These are phyloP conservation scores for Dyspetes luteomarginatus DNA, from an alignment of 2,888 invertebrate genomes.

Conservation along the genomic window DNA sequence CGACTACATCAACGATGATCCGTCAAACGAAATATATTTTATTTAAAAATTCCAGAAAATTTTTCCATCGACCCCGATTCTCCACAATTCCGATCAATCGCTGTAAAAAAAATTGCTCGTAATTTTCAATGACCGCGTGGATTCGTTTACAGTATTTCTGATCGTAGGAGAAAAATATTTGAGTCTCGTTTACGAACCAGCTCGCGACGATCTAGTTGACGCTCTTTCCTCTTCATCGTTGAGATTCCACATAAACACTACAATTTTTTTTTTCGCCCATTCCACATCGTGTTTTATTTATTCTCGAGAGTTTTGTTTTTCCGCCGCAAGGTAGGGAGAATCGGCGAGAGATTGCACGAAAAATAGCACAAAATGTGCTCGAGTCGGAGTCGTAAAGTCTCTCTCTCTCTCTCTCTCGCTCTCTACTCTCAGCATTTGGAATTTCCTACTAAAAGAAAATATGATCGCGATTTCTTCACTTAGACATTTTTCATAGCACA, in stretches of 20 bases:
- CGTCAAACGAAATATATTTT: too few relatives aligned
- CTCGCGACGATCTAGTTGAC: neutral
- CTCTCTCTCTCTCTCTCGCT: too few relatives aligned
- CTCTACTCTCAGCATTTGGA: slow-evolving; percentile 41
- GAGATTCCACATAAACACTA: slow-evolving; percentile 8
- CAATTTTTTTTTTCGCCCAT: slow-evolving; percentile 1
- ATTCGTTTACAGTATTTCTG: too few relatives aligned
- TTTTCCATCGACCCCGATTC: too few relatives aligned
- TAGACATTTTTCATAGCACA: slow-evolving; percentile 17
- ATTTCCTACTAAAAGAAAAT: slow-evolving; percentile 28
- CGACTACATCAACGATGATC: too few relatives aligned
- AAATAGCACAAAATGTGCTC: slow-evolving; percentile 5
- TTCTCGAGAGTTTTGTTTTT: neutral
- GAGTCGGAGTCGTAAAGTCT: slow-evolving; percentile 46
- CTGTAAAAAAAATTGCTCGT: too few relatives aligned
- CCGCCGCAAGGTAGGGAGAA: neutral
- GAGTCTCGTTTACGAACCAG: neutral
- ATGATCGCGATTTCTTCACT: slow-evolving; percentile 27
- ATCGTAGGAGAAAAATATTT: neutral
- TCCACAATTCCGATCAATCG: too few relatives aligned
- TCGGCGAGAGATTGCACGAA: neutral
- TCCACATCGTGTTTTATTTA: neutral
- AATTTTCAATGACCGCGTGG: too few relatives aligned
- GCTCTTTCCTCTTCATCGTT: neutral
- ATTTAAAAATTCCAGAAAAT: too few relatives aligned